Conservation (phyloP, 1,140 invertebrate species). For the Palaemon carinicauda region DNA sequence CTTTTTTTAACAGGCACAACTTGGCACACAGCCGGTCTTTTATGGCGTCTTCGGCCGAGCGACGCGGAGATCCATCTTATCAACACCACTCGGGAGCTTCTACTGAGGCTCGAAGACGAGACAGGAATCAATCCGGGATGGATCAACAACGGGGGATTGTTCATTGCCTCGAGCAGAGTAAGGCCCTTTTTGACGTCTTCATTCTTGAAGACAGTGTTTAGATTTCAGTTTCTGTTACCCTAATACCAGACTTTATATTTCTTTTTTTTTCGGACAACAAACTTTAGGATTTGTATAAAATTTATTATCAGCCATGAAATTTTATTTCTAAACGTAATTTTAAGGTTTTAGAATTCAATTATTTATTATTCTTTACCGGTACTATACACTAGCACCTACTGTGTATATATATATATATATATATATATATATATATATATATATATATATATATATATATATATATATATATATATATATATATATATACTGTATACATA, state of each 20-base stretch:
- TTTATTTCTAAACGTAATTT: no score
- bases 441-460: no score
- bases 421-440: no score
- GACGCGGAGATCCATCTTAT: constrained; percentile 84
- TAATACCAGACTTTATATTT: background rate
- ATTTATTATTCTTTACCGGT: no score
- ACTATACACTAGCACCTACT: no score
- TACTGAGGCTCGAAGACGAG: constrained; percentile 77
- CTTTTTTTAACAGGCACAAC: constrained; percentile 78
- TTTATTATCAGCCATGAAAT: no score
- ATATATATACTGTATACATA: no score
- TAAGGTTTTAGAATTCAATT: no score
- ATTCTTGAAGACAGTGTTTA: background rate
- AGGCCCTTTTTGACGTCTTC: constrained; percentile 45
- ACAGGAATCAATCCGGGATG: constrained; percentile 83
- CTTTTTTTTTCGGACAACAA: no score
- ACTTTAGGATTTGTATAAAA: no score
- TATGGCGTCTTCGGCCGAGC: constrained; percentile 82
- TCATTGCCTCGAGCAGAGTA: constrained; percentile 80
- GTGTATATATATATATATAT: no score
- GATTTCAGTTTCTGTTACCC: background rate
- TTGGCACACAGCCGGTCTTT: constrained; percentile 83
- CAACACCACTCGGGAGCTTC: constrained; percentile 73
- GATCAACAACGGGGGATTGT: constrained; percentile 88
- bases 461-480: no score